Evolutionary conservation across 2,797 vertebrate species (phyloP).

Genomic region (Bovichtus variegatus): DNA sequence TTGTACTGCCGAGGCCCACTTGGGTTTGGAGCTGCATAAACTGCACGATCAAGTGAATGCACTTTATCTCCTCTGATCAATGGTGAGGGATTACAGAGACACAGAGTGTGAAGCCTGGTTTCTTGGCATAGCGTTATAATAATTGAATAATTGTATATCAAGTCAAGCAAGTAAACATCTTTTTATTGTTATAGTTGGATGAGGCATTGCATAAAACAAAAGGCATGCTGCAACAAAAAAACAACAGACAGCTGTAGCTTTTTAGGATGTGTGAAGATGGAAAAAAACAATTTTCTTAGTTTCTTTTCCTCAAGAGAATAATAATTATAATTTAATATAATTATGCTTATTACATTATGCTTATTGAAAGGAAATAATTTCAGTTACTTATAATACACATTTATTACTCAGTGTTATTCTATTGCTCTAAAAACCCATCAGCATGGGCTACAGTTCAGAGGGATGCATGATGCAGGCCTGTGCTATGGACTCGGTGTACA

Average conservation of each 20-base stretch:
- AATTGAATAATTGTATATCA: not conserved
- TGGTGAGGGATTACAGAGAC: constrained; percentile 42
- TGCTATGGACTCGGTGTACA: not conserved
- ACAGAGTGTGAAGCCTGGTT: constrained; percentile 13
- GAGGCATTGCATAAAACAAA: not conserved
- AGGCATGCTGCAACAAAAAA: not conserved
- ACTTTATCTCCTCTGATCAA: constrained; percentile 55
- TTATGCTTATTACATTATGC: not conserved
- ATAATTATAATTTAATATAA: not conserved
- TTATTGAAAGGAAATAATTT: not conserved
- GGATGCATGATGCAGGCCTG: not conserved
- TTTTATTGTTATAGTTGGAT: not conserved
- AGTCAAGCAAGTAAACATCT: not conserved
- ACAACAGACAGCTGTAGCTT: not conserved
- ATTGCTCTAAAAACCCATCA: not conserved
- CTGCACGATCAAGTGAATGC: constrained; percentile 46
- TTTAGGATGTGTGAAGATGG: constrained; percentile 1
- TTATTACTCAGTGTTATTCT: not conserved
- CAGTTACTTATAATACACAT: not conserved
- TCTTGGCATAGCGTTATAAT: not conserved
- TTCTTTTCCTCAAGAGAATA: no score
- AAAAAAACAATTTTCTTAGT: no score
- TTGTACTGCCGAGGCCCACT: constrained; percentile 59
- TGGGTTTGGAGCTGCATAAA: constrained; percentile 32
- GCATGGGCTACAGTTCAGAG: not conserved